A percentile compares a stretch with the other conserved stretches of the same genome.
These are phyloP conservation scores for Zapus hudsonius DNA, from an alignment of 2,113 vertebrate genomes.

Conservation along the genomic window DNA sequence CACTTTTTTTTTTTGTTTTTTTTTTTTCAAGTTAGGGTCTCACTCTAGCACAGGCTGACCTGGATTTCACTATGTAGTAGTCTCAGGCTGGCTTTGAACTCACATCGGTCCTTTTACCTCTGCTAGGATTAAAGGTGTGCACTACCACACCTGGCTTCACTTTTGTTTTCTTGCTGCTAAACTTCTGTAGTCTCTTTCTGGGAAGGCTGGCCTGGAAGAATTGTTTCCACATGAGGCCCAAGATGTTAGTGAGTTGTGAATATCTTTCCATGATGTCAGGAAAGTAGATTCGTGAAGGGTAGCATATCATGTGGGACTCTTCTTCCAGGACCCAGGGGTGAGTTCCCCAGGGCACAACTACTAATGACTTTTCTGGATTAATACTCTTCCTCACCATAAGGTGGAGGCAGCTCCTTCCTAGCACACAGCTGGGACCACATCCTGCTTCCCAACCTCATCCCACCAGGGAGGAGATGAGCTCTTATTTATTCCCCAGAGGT, in stretches of 20 bases:
- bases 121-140: too few relatives aligned
- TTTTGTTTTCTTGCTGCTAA: neutral
- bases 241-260: neutral
- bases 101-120: too few relatives aligned
- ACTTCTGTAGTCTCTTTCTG: neutral
- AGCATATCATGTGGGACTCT: neutral
- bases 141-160: too few relatives aligned
- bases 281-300: neutral
- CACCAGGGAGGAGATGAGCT: neutral
- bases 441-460: neutral
- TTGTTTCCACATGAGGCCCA: neutral
- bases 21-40: too few relatives aligned
- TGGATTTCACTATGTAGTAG: too few relatives aligned
- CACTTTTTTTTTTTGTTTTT: neutral
- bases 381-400: neutral
- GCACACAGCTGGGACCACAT: neutral
- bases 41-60: too few relatives aligned
- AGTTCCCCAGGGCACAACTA: neutral
- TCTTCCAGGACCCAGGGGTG: neutral
- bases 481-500: neutral
- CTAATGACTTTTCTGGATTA: neutral
- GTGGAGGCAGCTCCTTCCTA: neutral
- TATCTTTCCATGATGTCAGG: constrained; percentile 23
- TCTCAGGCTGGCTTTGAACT: too few relatives aligned
- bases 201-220: neutral